Percentiles rank a stretch among this genome's conserved stretches.
Evolutionary conservation across 2,797 vertebrate species (phyloP).

Genomic region (Molossus molossus): DNA sequence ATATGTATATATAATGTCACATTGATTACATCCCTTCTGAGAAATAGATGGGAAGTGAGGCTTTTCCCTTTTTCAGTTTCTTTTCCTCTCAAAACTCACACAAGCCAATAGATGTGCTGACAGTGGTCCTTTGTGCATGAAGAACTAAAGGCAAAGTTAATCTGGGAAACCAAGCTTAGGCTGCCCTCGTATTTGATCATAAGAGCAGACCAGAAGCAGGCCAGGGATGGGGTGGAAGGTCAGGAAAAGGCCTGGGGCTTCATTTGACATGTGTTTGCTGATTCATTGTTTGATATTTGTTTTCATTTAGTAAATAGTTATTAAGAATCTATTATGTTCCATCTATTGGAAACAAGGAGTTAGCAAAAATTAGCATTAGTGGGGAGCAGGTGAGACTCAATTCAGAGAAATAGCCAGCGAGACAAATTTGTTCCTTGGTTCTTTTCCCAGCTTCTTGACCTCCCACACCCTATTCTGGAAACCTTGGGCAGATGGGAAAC

Average conservation of each 20-base stretch:
- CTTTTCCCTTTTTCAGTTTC: constrained; percentile 20
- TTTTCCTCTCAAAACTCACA: constrained; percentile 53
- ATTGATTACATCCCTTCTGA: constrained; percentile 49
- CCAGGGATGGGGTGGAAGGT: background rate
- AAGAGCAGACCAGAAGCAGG: constrained; percentile 47
- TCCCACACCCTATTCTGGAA: background rate
- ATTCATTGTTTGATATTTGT: constrained; percentile 41
- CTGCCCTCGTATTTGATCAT: constrained; percentile 13
- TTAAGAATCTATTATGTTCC: constrained; percentile 25
- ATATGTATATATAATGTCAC: background rate
- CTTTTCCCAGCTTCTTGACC: constrained; percentile 37
- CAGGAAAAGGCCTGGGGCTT: constrained; percentile 21
- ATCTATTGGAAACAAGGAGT: constrained; percentile 38
- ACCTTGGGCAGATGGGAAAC: background rate
- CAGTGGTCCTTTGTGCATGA: constrained; percentile 38
- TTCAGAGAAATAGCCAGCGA: background rate
- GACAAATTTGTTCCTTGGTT: background rate
- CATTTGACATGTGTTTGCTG: constrained; percentile 32
- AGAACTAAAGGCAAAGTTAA: constrained; percentile 30
- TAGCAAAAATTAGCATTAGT: background rate
- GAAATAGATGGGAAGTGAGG: constrained; percentile 46
- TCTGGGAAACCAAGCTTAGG: constrained; percentile 36
- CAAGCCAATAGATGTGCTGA: background rate
- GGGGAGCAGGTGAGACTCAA: constrained; percentile 11
- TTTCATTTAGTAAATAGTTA: constrained; percentile 45